Evolutionary conservation across 1,140 invertebrate genomes (phyloP), one percentile per base, ranked within the genome.

Genomic region (Plodia interpunctella): DNA sequence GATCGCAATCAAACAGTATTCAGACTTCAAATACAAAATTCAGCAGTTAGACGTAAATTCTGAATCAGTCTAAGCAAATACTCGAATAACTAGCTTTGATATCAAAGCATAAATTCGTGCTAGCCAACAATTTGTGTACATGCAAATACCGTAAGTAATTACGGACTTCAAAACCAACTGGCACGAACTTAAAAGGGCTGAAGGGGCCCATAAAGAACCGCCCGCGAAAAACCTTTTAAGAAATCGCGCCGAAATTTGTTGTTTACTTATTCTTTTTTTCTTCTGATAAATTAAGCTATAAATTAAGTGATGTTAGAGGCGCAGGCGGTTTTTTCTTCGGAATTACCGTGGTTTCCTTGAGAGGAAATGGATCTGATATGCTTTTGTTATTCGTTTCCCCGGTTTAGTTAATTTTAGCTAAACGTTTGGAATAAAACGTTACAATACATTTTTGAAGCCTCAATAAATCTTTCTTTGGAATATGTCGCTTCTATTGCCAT

Each of bases 211-310:
- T 53, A 53, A 53, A 53, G 51, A 13, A 25, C 20, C 51, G 20
- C 51, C 15, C 2, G 49, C 19, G 19, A 53, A 53, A 53, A 18
- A 25, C 51, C 51, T 53, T 21, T 25, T n/a, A 53, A 25, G 51
- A 53, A 53, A 53, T 21, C 19, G 19, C 51, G 8, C 3, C 51
- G 20, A 53, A 53, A 53, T 55, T 56, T 30, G 18, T 55, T 62
- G 54, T 64, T 67, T 63, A 65, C 57, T 61, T 62, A 57, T 68
- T 44, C 35, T 57, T 63, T 59, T n/a, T 52, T 70, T 68, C 62
- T 67, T 69, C 63, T 67, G 62, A 74, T 67, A 74, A 76, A 76
- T 76, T 76, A 70, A 63, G 67, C 65, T 49, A 76, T 78, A 70
- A 73, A 76, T 76, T 70, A 76, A 59, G 50, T 57, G 55, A 57